Evolutionary conservation across 2,797 vertebrate genomes (phyloP).

Genomic region (Pseudomugil gertrudae): DNA sequence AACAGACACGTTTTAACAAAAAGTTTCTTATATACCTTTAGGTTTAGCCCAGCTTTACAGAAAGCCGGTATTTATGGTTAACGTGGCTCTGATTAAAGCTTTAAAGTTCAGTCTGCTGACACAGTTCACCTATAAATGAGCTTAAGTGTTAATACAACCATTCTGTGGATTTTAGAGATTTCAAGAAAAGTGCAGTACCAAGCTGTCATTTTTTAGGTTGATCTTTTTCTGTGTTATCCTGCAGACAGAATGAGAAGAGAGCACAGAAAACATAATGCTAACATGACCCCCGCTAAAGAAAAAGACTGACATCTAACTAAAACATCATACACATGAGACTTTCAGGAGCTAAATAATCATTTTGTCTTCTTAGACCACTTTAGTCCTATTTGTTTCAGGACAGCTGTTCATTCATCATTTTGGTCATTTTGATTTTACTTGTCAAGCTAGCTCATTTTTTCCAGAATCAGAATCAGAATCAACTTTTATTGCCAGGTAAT

Average conservation of each 20-base stretch:
- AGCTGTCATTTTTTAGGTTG: neutral
- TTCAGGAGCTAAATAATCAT: neutral
- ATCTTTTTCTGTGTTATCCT: neutral
- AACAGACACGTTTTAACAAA: neutral
- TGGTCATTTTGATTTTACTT: neutral
- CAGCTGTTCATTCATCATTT: neutral
- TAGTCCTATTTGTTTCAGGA: neutral
- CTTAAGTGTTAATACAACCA: neutral
- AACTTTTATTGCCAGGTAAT: too few relatives aligned
- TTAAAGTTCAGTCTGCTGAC: neutral
- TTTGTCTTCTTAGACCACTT: neutral
- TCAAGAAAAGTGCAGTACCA: neutral
- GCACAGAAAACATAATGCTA: too few relatives aligned
- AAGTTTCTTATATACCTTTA: neutral
- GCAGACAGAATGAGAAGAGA: neutral
- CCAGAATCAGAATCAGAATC: too few relatives aligned
- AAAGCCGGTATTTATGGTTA: neutral
- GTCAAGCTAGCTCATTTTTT: neutral
- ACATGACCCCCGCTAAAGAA: too few relatives aligned
- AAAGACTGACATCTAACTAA: neutral
- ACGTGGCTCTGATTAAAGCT: neutral
- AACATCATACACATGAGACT: neutral
- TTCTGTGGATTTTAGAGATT: neutral
- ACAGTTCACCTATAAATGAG: neutral
- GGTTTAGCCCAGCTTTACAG: neutral